Conservation (phyloP, 2,797 vertebrate species). For the Thunnus albacares region DNA sequence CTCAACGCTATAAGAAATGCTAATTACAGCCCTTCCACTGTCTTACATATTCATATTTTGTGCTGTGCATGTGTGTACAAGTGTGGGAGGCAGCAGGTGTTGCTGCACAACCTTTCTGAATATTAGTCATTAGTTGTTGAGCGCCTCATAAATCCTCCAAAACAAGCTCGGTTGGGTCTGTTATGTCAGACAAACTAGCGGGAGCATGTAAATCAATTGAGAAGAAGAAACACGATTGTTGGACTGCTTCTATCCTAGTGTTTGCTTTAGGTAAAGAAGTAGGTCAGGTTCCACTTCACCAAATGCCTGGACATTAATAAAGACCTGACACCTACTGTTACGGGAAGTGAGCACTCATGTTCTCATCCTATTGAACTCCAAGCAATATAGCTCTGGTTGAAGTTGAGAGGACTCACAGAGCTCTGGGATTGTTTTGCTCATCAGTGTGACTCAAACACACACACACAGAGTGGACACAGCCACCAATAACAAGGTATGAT, state of each 20-base stretch:
- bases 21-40: conserved; percentile 50
- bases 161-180: conserved; percentile 33
- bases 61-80: conserved; percentile 22
- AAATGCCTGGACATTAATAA: conserved; percentile 45
- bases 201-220: conserved; percentile 27
- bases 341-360: conserved; percentile 65
- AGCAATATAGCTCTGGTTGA: conserved; percentile 8
- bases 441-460: conserved; percentile 10
- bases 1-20: conserved; percentile 47
- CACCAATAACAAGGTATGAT: conserved; percentile 32
- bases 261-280: conserved; percentile 8
- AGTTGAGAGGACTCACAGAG: conserved; percentile 26
- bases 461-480: background rate
- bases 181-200: conserved; percentile 49
- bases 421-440: conserved; percentile 16
- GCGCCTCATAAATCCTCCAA: conserved; percentile 49
- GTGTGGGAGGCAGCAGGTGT: conserved; percentile 53
- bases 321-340: conserved; percentile 17
- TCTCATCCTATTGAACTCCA: conserved; percentile 24
- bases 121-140: conserved; percentile 58
- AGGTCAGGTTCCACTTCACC: conserved; percentile 4
- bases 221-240: background rate
- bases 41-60: conserved; percentile 55
- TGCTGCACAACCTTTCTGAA: conserved; percentile 49
- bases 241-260: conserved; percentile 11